These are phyloP conservation scores for Smittia aterrima DNA, from an alignment of 2,888 invertebrate species.

Conservation along the genomic window DNA sequence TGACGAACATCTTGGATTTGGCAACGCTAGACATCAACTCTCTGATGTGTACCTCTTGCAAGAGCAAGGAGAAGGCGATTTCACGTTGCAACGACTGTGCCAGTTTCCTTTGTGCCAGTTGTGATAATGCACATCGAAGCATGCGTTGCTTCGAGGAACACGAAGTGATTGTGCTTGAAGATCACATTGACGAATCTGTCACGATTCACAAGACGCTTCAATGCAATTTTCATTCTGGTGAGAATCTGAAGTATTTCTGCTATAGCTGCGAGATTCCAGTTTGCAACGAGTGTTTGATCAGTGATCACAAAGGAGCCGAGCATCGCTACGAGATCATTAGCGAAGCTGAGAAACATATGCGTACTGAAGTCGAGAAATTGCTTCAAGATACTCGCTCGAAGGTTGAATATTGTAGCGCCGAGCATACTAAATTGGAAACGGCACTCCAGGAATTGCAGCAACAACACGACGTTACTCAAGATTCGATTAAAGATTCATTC, in stretches of 20 bases:
- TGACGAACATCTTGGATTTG: conserved; percentile 80
- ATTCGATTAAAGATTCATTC: conserved; percentile 76
- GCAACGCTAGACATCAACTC: conserved; percentile 69
- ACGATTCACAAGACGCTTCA: conserved; percentile 86
- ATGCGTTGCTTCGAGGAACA: conserved; percentile 98
- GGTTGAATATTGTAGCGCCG: conserved; percentile 72
- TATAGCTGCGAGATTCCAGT: conserved; percentile 81
- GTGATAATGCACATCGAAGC: conserved; percentile 92
- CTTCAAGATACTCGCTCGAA: conserved; percentile 74
- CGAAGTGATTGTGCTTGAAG: conserved; percentile 84
- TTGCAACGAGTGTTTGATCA: conserved; percentile 82
- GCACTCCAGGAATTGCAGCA: conserved; percentile 81
- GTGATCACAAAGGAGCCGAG: conserved; percentile 77
- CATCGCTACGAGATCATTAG: conserved; percentile 81
- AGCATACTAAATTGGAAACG: conserved; percentile 71
- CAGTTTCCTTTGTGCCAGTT: conserved; percentile 88
- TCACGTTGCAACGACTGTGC: conserved; percentile 94
- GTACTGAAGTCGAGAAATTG: conserved; percentile 72
- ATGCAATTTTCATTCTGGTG: conserved; percentile 76
- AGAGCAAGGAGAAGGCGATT: conserved; percentile 90
- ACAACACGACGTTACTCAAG: conserved; percentile 82
- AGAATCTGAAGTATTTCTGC: conserved; percentile 85
- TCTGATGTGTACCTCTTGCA: conserved; percentile 89
- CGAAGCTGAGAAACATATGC: conserved; percentile 74
- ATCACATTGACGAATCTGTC: conserved; percentile 68